phyloP scores from a whole-genome alignment of 2,797 vertebrate species.

The Dermochelys coriacea region DNA sequence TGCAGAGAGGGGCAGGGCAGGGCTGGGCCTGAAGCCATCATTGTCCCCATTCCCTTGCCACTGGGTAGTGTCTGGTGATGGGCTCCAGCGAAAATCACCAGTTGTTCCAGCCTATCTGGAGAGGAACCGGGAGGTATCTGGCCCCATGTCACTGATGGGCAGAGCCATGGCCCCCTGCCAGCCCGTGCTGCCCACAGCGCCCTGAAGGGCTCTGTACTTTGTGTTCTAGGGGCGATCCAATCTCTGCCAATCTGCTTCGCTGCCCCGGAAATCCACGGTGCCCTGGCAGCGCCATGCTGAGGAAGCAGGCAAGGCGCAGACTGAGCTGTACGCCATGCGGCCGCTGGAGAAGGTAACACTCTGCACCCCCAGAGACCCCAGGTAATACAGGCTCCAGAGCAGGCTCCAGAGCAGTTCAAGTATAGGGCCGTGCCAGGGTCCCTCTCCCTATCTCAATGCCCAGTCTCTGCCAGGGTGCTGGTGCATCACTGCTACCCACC shows the following conservation, averaged over 20 bases:
- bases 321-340: slow-evolving; percentile 12
- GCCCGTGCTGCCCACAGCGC: background rate
- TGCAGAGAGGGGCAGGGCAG: background rate
- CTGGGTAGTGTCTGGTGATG: background rate
- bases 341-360: slow-evolving; percentile 73
- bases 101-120: background rate
- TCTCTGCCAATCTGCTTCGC: slow-evolving; percentile 1
- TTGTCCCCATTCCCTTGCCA: background rate
- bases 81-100: background rate
- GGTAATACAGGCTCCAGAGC: background rate
- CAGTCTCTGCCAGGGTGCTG: background rate
- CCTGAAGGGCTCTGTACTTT: background rate
- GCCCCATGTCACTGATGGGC: background rate
- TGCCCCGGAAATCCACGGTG: slow-evolving; percentile 75
- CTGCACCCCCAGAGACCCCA: background rate
- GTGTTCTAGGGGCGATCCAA: slow-evolving; percentile 24
- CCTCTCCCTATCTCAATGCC: background rate
- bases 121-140: background rate
- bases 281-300: slow-evolving; percentile 77
- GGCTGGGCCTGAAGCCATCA: too few species aligned
- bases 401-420: background rate
- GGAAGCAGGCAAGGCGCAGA: slow-evolving; percentile 39
- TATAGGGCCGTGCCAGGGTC: background rate
- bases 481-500: background rate
- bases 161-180: background rate